These are phyloP conservation scores for Vireo altiloquus DNA, from an alignment of 2,113 vertebrate genomes.

Conservation along the genomic window DNA sequence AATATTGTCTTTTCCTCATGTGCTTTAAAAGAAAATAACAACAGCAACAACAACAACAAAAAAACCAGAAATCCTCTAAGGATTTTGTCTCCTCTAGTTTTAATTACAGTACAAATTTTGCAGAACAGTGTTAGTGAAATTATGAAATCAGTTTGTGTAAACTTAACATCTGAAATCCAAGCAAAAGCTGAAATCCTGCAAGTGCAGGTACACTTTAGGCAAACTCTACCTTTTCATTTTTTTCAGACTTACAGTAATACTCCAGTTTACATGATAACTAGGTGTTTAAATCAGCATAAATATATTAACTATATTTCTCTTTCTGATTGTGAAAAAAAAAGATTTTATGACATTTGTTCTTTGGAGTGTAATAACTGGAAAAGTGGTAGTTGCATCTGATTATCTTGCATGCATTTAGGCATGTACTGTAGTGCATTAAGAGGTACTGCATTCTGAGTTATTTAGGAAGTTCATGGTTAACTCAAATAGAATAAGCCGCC, in stretches of 20 bases:
- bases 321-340: not conserved
- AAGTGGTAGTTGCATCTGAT: not conserved
- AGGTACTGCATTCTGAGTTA: not conserved
- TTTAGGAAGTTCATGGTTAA: not conserved
- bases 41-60: not conserved
- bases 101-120: not conserved
- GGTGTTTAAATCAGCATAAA: not conserved
- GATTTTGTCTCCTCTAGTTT: not conserved
- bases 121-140: not conserved
- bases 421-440: not conserved
- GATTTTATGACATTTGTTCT: not conserved
- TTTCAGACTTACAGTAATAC: not conserved
- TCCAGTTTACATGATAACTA: not conserved
- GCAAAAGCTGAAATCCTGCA: not conserved
- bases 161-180: not conserved
- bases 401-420: not conserved
- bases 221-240: not conserved
- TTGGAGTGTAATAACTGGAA: not conserved
- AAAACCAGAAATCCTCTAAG: not conserved
- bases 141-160: not conserved
- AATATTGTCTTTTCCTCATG: not conserved
- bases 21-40: not conserved
- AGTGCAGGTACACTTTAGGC: not conserved
- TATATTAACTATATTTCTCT: not conserved
- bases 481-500: constrained; percentile 9